Evolutionary conservation across 2,888 invertebrate species (phyloP).

Genomic region (Limnephilus auricula): DNA sequence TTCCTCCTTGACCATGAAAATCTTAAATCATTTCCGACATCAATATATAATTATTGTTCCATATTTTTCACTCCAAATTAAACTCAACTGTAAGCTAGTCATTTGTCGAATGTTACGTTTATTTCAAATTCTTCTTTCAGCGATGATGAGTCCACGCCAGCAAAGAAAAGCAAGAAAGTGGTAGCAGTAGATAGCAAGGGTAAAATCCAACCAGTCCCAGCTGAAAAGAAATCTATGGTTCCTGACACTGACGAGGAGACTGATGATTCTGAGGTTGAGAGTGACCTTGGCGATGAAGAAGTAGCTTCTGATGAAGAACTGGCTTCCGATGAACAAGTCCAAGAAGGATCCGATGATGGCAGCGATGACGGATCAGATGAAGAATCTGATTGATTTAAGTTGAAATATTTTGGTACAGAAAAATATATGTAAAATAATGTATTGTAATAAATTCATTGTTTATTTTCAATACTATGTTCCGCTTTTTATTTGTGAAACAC

Average conservation of each 20-base stretch:
- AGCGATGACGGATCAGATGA: constrained; percentile 64
- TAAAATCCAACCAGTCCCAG: background rate
- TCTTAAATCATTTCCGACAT: no score
- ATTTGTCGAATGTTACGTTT: background rate
- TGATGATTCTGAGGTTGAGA: constrained; percentile 65
- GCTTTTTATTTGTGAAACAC: background rate
- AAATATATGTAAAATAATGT: background rate
- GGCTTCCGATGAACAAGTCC: constrained; percentile 60
- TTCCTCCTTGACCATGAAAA: no score
- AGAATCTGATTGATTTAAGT: constrained; percentile 22
- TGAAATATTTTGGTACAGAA: constrained; percentile 23
- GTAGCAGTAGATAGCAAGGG: background rate
- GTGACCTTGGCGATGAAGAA: constrained; percentile 55
- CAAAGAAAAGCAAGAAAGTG: constrained; percentile 48
- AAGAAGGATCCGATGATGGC: constrained; percentile 62
- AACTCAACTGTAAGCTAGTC: background rate
- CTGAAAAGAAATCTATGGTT: constrained; percentile 9
- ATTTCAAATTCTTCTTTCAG: background rate
- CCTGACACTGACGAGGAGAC: constrained; percentile 67
- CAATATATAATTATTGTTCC: background rate
- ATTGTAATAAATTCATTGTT: background rate
- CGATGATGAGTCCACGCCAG: constrained; percentile 13
- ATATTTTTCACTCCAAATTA: background rate
- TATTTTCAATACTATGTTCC: background rate
- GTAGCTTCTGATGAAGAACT: constrained; percentile 51